These are phyloP conservation scores for Enteromius thamalakanensis DNA, from an alignment of 2,797 vertebrate species.

Conservation along the genomic window DNA sequence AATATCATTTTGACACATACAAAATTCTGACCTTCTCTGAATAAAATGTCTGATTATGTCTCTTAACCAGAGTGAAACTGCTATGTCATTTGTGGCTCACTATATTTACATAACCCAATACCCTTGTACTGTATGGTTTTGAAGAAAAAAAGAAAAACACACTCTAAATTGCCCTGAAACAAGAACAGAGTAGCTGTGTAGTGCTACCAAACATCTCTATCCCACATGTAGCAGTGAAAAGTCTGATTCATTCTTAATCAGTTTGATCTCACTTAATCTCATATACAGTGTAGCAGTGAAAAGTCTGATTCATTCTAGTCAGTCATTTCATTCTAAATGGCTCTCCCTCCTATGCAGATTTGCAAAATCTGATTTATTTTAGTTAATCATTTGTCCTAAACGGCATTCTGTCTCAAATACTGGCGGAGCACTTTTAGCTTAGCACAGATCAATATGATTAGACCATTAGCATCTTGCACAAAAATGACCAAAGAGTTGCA, in stretches of 20 bases:
- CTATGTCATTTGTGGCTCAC: constrained; percentile 48
- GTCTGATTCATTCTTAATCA: background rate
- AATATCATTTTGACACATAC: constrained; percentile 49
- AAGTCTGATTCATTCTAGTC: background rate
- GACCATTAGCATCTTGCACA: too few species aligned
- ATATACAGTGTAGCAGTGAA: background rate
- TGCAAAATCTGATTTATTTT: background rate
- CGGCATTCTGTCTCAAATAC: background rate
- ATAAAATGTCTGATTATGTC: constrained; percentile 39
- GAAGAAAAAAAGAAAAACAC: constrained; percentile 16
- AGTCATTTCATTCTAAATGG: background rate
- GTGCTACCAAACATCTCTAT: background rate
- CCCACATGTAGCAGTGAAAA: background rate
- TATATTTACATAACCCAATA: constrained; percentile 48
- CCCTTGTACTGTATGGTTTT: constrained; percentile 18
- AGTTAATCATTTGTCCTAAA: background rate
- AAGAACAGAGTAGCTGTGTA: background rate
- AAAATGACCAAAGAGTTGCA: too few species aligned
- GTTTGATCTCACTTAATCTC: background rate
- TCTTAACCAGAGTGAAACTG: constrained; percentile 48
- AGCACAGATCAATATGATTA: too few species aligned
- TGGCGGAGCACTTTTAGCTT: too few species aligned
- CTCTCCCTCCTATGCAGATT: too few species aligned
- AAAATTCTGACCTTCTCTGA: constrained; percentile 40
- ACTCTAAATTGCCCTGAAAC: constrained; percentile 8